Conservation (phyloP, 2,113 vertebrate genomes). For the Casuarius casuarius region DNA sequence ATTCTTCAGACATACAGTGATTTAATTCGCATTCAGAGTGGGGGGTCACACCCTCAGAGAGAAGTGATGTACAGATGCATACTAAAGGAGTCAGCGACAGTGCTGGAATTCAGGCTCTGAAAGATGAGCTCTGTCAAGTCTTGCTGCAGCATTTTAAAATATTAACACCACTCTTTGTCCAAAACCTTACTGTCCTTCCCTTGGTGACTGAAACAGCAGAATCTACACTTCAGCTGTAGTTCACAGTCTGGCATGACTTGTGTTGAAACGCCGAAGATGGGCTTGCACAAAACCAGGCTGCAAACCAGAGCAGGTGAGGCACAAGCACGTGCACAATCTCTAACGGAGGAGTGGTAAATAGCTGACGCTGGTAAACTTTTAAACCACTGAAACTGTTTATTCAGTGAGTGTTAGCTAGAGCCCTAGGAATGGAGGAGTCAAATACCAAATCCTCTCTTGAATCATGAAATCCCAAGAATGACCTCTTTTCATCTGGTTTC, state of each 20-base stretch:
- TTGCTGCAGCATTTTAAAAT: constrained; percentile 33
- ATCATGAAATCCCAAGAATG: not conserved
- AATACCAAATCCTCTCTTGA: not conserved
- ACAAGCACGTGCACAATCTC: not conserved
- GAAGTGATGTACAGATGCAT: not conserved
- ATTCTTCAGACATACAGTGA: not conserved
- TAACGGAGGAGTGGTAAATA: not conserved
- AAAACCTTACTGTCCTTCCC: not conserved
- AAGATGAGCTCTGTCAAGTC: constrained; percentile 43
- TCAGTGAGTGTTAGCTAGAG: not conserved
- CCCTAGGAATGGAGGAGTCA: not conserved
- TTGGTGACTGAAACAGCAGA: not conserved
- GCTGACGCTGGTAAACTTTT: not conserved
- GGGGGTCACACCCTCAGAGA: not conserved
- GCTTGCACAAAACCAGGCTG: not conserved
- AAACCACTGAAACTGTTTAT: not conserved
- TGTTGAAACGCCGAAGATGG: not conserved
- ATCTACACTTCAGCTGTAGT: not conserved
- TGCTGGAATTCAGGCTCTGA: constrained; percentile 7
- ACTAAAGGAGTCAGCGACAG: not conserved
- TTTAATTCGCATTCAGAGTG: constrained; percentile 17
- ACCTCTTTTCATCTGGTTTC: not conserved
- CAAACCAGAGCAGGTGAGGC: not conserved
- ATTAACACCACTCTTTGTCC: not conserved
- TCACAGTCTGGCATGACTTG: not conserved